Base-by-base conservation (phyloP, 2,113 vertebrate species). In the Onychostruthus taczanowskii region DNA sequence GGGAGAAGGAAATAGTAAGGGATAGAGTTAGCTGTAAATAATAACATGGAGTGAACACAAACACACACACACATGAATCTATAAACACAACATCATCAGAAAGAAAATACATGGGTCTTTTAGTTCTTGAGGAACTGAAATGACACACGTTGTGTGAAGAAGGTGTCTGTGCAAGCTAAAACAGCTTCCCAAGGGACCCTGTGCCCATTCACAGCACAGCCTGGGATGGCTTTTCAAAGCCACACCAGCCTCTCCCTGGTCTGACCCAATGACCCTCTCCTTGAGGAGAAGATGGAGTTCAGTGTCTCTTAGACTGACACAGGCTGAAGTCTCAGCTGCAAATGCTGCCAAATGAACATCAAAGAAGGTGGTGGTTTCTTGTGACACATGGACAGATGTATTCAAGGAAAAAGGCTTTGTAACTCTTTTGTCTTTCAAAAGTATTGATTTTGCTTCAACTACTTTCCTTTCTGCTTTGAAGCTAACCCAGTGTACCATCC, bases 11-110 rank as follows among this genome's bases (percentile, higher is more conserved):
- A 96, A 92, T 76, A 90, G 80, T 69, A 89, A 87, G 78, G 90
- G 90, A 96, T 92, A 89, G 82, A 95, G 92, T 86, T 85, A 95
- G 76, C 83, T 92, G 89, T 97, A 96, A 97, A 95, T 95, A 97
- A 95, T 95, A 96, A 95, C 87, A 96, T 46, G 79, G 85, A 95
- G 49, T 0, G 4, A 89, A 95, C 94, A 96, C 92, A 96, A 95
- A 95, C 94, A 96, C 70, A 91, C 79, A 91, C 79, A 78, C 58
- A 61, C 70, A 91, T 1, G 50, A 50, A 80, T 88, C 75, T 44
- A 70, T 86, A 94, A 95, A 96, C 95, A 95, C 2, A 13, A 82
- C 64, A 82, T 61, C 70, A 81, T 52, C 44, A 70, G 58, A 77
- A 82, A 86, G 78, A 78, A 92, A 93, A 89, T 88, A 63, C 78